Evolutionary conservation across 2,113 vertebrate species (phyloP).

Genomic region (rabbit (Oryctolagus cuniculus)): DNA sequence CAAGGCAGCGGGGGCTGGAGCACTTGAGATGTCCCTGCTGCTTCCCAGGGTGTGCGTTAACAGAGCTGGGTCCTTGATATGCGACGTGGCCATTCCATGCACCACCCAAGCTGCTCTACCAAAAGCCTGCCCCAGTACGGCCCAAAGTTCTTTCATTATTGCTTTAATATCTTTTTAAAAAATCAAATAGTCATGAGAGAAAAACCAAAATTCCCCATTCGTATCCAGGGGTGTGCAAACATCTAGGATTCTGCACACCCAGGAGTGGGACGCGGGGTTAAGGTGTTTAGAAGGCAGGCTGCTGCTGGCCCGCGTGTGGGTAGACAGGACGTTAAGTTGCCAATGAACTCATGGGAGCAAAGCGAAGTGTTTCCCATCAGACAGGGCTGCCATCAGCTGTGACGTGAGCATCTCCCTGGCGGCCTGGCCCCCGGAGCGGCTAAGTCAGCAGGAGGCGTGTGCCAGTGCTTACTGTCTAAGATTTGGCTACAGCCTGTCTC

Average conservation of each 20-base stretch:
- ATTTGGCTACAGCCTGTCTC: background rate
- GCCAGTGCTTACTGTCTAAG: background rate
- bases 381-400: background rate
- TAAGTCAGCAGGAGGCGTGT: background rate
- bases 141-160: too few relatives aligned
- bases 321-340: background rate
- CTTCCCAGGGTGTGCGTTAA: too few relatives aligned
- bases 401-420: too few relatives aligned
- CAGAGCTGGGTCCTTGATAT: too few relatives aligned
- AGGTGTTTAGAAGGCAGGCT: background rate
- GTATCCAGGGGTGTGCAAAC: background rate
- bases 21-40: too few relatives aligned
- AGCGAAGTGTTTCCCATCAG: background rate
- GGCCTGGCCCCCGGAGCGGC: background rate
- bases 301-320: background rate
- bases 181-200: too few relatives aligned
- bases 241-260: background rate
- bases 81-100: too few relatives aligned
- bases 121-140: too few relatives aligned
- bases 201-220: too few relatives aligned
- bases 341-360: background rate
- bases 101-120: too few relatives aligned
- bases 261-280: background rate
- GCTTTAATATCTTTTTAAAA: too few relatives aligned
- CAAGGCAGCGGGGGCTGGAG: too few relatives aligned